These are phyloP conservation scores for Coelopa pilipes DNA, from an alignment of 2,888 invertebrate genomes.

Conservation along the genomic window DNA sequence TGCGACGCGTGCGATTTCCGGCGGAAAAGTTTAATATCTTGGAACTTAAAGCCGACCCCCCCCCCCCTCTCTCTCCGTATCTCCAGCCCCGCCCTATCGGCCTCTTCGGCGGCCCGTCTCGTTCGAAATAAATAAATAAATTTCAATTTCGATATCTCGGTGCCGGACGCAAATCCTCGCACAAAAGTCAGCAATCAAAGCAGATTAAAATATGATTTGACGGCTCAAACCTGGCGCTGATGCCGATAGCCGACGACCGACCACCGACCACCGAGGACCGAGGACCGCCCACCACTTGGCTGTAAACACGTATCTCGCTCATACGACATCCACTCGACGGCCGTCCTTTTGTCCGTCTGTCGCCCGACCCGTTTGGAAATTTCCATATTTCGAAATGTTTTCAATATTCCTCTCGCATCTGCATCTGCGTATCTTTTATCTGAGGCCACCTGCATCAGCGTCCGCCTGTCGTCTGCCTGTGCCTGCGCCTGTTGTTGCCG, in stretches of 20 bases:
- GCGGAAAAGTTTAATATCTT: too few species aligned
- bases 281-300: constrained; percentile 5
- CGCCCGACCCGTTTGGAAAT: constrained; percentile 33
- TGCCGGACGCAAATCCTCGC: constrained; percentile 56
- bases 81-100: too few species aligned
- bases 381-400: constrained; percentile 55
- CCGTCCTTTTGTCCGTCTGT: neutral
- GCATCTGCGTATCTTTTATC: constrained; percentile 47
- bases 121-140: constrained; percentile 54
- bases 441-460: neutral
- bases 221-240: constrained; percentile 45
- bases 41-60: too few species aligned
- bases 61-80: too few species aligned
- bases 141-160: constrained; percentile 52
- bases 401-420: constrained; percentile 51
- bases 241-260: constrained; percentile 4
- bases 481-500: too few species aligned
- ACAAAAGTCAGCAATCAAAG: constrained; percentile 65
- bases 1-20: too few species aligned
- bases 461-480: neutral
- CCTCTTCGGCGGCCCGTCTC: too few species aligned
- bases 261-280: neutral
- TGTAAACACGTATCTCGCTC: constrained; percentile 17
- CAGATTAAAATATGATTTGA: constrained; percentile 66
- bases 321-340: neutral